Evolutionary conservation across 2,797 vertebrate genomes (phyloP), one percentile per base, ranked within the genome.

Genomic region (Acestrorhynchus altus): DNA sequence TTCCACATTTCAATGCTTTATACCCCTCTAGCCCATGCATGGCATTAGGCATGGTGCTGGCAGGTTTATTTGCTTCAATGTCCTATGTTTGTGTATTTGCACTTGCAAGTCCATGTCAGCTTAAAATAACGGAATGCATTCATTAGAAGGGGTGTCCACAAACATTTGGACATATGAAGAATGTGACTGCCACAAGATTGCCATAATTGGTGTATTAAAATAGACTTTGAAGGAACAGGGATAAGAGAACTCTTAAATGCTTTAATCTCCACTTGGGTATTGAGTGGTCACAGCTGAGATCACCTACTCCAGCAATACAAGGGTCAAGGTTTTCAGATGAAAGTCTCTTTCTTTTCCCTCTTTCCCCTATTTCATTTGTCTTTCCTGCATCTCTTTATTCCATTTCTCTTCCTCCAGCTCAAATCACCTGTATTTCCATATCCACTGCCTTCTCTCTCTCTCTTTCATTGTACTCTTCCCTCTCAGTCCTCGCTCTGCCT

Each of bases 281-380:
- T 88, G 89, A 88, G 87, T 90, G 82, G 84, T 89, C 86, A 82
- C 76, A 85, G 86, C 84, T 88, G 83, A 88, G 88, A 81, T 85
- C 87, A 84, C 91, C 88, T 87, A 86, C 84, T 89, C 87, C 87
- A 87, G 90, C 84, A 88, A 12, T 68, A 40, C 81, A 54, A 72
- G 82, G 90, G 88, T 87, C 84, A 24, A 81, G 83, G 69, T 85
- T 90, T 89, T 88, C 84, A 85, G 83, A 89, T 88, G 89, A 91
- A 84, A 83, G 80, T 75, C 59, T 81, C 66, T 66, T 47, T 28
- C 77, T 83, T 81, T 81, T 78, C 70, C 74, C 44, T 76, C 84
- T 82, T 79, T 59, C 81, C 88, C 89, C 86, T 87, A 31, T 40
- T 69, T 70, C 52, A 26, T 70, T 57, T 74, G 13, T 71, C 54